Base-by-base conservation (phyloP, 2,113 vertebrate genomes). In the Butorides virescens region DNA sequence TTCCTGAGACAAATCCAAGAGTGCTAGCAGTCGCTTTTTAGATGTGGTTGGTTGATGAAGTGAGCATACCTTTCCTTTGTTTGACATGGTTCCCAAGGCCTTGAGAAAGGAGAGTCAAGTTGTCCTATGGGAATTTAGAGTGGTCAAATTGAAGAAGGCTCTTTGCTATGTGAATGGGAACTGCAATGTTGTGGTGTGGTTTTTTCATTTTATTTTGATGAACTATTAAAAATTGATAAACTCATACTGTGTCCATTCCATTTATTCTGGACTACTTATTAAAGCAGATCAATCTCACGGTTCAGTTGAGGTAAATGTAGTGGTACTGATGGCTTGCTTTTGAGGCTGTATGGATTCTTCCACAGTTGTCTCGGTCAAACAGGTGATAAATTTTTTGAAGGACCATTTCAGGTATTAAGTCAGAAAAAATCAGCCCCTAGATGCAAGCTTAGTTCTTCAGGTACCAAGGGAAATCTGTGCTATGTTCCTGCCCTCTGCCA, bases 161-260 rank as follows among this genome's bases (percentile, higher is more conserved):
- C 39, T 95, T 68, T 75, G 61, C 73, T 87, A 6, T 14, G 0
- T 75, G 77, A 71, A 47, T 10, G 9, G 26, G n/a, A 95, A 78
- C 42, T 68, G 49, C 44, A 63, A 1, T 56, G 25, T 87, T 3
- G 29, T 66, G 9, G 2, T 11, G 29, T 66, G 9, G 2, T 11
- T 4, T 30, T 16, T 27, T 3, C 23, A 55, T 29, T 65, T 52
- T 47, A 42, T 73, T 88, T 78, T 85, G 25, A 81, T 2, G 3
- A 70, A 53, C 36, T 68, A 46, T 91, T 86, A 92, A 95, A 78
- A 95, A 92, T 94, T 34, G 61, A 89, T 95, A 52, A 67, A 42
- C 11, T 49, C 5, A 6, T 81, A 52, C 10, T 13, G 4, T 4
- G 1, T 59, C 61, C 15, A 17, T 92, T 91, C 23, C 68, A 49